Base-by-base conservation (phyloP, 2,797 vertebrate species). In the Apogon talboti region DNA sequence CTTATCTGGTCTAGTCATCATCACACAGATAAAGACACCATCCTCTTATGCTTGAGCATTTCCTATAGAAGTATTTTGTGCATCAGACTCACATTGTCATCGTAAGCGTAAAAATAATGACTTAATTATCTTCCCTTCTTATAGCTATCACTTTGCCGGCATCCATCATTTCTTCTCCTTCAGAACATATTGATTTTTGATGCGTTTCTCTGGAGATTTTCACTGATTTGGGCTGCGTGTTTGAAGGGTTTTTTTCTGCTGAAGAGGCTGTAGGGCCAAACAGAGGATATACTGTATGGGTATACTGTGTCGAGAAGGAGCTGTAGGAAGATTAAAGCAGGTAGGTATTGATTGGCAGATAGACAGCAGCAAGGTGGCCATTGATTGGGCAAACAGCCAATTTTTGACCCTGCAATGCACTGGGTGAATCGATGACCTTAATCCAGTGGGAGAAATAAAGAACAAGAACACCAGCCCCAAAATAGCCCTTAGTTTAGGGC, bases 341-440 rank as follows among this genome's bases (percentile, higher is more conserved):
- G 72, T 88, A 81, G 65, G 15, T 79, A 93, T 93, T 84, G 90
- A 92, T 83, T 72, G 80, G 66, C 15, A 45, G 74, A 76, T 15
- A 79, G 73, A 40, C 66, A 35, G 81, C 79, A 43, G 85, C 73
- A 35, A 84, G 87, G 74, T 74, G 77, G 71, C 9, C 63, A 92
- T 91, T 78, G 92, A 94, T 92, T 81, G 74, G 33, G 64, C 77
- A 85, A 86, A 87, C 79, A 84, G 84, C 52, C 81, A 50, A 85
- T 89, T 84, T 79, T 71, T 89, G 85, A 90, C 84, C 83, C 80
- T 8, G 9, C 28, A 47, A 67, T 75, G 76, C 66, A 63, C 66
- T 11, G 73, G 68, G 71, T 51, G 45, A 82, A 92, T 92, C 91
- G 37, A 92, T 91, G 66, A 3, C 21, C 16, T 40, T 65, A 85